These are phyloP conservation scores for Lepus oiostolus DNA, from an alignment of 2,797 vertebrate genomes.

Conservation along the genomic window DNA sequence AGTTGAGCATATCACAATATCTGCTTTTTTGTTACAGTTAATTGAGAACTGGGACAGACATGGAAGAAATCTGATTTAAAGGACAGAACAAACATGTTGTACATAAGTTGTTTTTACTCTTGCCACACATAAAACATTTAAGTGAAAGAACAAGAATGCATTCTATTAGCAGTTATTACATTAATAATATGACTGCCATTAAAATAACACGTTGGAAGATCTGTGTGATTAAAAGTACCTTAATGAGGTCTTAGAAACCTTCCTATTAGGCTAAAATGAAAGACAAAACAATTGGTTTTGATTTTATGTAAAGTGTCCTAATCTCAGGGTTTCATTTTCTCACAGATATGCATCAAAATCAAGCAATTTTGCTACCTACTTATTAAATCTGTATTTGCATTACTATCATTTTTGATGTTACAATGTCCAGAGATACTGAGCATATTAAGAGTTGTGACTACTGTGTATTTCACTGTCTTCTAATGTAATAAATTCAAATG, in stretches of 20 bases:
- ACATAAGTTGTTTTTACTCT: background rate
- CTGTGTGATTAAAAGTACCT: background rate
- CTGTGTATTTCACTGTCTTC: background rate
- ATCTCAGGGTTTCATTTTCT: background rate
- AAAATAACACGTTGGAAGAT: slow-evolving; percentile 1
- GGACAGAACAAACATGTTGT: background rate
- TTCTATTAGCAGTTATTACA: background rate
- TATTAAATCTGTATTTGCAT: background rate
- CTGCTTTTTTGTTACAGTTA: background rate
- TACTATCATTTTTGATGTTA: background rate
- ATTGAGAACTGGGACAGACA: background rate
- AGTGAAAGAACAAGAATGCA: slow-evolving; percentile 8
- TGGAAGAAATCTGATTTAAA: slow-evolving; percentile 8
- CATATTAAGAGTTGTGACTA: background rate
- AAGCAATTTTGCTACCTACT: background rate
- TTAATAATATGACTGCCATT: background rate
- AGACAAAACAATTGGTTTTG: slow-evolving; percentile 6
- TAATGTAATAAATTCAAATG: background rate
- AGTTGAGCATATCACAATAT: background rate
- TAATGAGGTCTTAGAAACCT: background rate
- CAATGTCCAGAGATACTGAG: background rate
- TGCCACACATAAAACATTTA: background rate
- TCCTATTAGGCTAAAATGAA: background rate
- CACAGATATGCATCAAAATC: background rate
- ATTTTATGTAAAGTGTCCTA: background rate